Conservation (phyloP, 1,140 invertebrate genomes). For the Rhagoletis pomonella region DNA sequence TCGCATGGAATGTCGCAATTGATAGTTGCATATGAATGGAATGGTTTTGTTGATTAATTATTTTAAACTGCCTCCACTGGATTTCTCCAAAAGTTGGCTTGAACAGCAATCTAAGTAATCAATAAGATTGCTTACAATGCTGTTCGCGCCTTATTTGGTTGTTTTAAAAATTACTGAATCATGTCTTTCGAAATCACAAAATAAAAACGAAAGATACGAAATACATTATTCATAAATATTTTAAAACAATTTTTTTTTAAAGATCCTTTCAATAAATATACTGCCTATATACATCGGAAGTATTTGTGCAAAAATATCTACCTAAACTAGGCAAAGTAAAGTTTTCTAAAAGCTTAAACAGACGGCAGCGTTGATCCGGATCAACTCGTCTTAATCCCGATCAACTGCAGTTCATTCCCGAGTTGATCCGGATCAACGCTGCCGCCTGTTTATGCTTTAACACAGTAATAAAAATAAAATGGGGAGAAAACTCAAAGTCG, state of each 20-base stretch:
- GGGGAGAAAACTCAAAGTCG: too few relatives aligned
- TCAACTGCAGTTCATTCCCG: too few relatives aligned
- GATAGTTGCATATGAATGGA: background rate
- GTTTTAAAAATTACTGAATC: slow-evolving; percentile 13
- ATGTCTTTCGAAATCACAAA: background rate
- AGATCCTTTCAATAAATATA: slow-evolving; percentile 25
- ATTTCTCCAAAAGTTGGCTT: slow-evolving; percentile 21
- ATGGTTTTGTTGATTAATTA: slow-evolving; percentile 3
- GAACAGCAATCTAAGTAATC: slow-evolving; percentile 18
- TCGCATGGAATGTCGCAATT: background rate
- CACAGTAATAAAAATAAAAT: too few relatives aligned
- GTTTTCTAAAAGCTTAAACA: too few relatives aligned
- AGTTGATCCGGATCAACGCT: too few relatives aligned
- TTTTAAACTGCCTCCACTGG: background rate
- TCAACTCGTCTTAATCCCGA: too few relatives aligned
- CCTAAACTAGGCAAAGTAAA: background rate
- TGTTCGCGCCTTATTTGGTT: background rate
- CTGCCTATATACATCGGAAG: slow-evolving; percentile 47
- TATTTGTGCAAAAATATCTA: slow-evolving; percentile 35
- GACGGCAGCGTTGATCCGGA: too few relatives aligned
- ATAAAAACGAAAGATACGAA: background rate
- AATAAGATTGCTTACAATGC: background rate
- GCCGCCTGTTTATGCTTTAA: too few relatives aligned
- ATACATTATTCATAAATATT: background rate
- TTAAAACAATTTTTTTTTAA: background rate